These are phyloP conservation scores for Pogonus chalceus DNA, from an alignment of 1,140 invertebrate species.

Conservation along the genomic window DNA sequence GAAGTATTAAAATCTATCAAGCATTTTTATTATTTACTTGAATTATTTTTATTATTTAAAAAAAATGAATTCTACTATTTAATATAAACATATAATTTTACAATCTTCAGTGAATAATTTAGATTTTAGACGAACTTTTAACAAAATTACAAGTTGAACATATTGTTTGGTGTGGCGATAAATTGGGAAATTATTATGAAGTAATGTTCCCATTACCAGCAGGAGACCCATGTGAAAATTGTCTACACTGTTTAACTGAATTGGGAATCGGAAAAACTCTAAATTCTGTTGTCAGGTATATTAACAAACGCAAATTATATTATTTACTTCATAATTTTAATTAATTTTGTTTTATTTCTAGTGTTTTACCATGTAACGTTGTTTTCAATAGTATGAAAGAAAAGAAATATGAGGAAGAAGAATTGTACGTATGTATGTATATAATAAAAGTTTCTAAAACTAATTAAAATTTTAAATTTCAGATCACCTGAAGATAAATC, in stretches of 20 bases:
- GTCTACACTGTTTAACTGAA: conserved; percentile 57
- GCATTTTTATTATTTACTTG: too few species aligned
- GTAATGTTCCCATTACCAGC: conserved; percentile 57
- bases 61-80: too few species aligned
- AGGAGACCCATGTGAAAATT: conserved; percentile 58
- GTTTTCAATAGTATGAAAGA: conserved; percentile 40
- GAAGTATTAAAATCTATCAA: too few species aligned
- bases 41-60: too few species aligned
- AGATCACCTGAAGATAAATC: conserved; percentile 41
- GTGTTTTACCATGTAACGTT: conserved; percentile 48
- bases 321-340: background rate
- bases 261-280: conserved; percentile 56
- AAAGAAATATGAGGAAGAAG: conserved; percentile 33
- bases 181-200: conserved; percentile 54
- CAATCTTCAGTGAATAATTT: too few species aligned
- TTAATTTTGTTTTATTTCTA: conserved; percentile 27
- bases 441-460: conserved; percentile 14
- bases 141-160: conserved; percentile 57
- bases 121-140: conserved; percentile 54
- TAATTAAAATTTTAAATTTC: conserved; percentile 13
- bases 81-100: too few species aligned
- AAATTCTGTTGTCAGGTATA: conserved; percentile 60
- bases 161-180: conserved; percentile 55
- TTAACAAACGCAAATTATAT: background rate
- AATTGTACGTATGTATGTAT: conserved; percentile 1